These are phyloP conservation scores for Macrobrachium nipponense DNA, from an alignment of 1,140 invertebrate species.

Conservation along the genomic window DNA sequence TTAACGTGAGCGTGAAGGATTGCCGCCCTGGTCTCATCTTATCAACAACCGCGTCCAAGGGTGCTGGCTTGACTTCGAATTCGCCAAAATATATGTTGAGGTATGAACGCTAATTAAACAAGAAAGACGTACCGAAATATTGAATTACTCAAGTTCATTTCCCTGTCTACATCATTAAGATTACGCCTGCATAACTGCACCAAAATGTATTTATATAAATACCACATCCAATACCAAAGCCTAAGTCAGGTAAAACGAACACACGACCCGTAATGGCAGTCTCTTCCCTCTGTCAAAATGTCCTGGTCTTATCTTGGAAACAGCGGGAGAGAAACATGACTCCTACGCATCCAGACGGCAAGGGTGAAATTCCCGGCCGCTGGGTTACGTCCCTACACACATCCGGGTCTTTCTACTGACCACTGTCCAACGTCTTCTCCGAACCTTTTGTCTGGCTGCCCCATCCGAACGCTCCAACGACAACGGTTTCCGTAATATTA, in stretches of 20 bases:
- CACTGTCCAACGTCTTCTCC: conserved; percentile 53
- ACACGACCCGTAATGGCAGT: conserved; percentile 43
- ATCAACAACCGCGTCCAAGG: conserved; percentile 45
- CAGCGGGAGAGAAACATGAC: background rate
- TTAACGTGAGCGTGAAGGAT: conserved; percentile 48
- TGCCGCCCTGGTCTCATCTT: conserved; percentile 28
- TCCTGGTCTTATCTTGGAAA: conserved; percentile 39
- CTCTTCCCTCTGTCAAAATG: conserved; percentile 59
- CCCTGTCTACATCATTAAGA: too few relatives aligned
- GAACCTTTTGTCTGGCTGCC: conserved; percentile 46
- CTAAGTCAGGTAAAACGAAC: conserved; percentile 2
- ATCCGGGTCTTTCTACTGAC: conserved; percentile 47
- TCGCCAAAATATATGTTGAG: background rate
- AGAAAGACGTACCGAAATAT: too few relatives aligned
- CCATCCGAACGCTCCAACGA: background rate
- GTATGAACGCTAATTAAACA: too few relatives aligned
- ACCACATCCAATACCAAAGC: background rate
- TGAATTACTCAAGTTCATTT: background rate
- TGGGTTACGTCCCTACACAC: conserved; percentile 24
- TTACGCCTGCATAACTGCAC: too few relatives aligned
- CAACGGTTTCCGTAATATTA: too few relatives aligned
- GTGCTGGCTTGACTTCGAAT: background rate
- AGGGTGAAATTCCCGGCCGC: background rate
- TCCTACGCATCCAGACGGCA: background rate
- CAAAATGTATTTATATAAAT: background rate